phyloP scores from a whole-genome alignment of 2,113 vertebrate genomes.

The Psophia crepitans region DNA sequence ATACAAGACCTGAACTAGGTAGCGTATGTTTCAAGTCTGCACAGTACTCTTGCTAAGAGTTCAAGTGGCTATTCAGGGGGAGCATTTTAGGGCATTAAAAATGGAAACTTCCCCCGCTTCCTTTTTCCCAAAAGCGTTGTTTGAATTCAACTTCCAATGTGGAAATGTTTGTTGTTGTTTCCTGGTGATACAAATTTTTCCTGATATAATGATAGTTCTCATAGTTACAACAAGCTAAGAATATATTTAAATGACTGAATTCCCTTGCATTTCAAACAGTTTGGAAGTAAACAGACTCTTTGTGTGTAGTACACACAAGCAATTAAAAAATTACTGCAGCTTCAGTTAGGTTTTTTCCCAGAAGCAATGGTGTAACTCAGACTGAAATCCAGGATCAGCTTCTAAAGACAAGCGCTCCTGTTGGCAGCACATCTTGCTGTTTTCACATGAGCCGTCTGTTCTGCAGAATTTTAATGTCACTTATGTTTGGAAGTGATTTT shows the following conservation, averaged over 20 bases:
- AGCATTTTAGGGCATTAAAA: neutral
- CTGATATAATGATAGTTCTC: neutral
- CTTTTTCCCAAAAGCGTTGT: neutral
- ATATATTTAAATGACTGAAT: neutral
- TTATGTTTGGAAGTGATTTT: neutral
- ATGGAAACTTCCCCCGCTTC: neutral
- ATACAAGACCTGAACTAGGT: neutral
- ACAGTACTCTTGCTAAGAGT: neutral
- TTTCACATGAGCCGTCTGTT: neutral
- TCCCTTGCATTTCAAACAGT: neutral
- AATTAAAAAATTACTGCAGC: neutral
- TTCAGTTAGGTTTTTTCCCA: neutral
- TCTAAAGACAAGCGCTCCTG: neutral
- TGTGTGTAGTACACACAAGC: neutral
- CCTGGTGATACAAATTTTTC: neutral
- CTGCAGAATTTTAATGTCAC: neutral
- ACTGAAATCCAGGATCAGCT: neutral
- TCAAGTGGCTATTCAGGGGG: neutral
- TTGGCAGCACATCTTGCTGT: slow-evolving; percentile 10
- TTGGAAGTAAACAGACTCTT: neutral
- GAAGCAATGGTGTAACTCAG: neutral
- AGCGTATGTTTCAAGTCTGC: neutral
- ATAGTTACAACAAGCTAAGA: neutral
- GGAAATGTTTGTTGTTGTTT: neutral
- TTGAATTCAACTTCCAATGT: neutral